Evolutionary conservation across 2,888 invertebrate species (phyloP), one percentile per base, ranked within the genome.

Genomic region (Merodon equestris): DNA sequence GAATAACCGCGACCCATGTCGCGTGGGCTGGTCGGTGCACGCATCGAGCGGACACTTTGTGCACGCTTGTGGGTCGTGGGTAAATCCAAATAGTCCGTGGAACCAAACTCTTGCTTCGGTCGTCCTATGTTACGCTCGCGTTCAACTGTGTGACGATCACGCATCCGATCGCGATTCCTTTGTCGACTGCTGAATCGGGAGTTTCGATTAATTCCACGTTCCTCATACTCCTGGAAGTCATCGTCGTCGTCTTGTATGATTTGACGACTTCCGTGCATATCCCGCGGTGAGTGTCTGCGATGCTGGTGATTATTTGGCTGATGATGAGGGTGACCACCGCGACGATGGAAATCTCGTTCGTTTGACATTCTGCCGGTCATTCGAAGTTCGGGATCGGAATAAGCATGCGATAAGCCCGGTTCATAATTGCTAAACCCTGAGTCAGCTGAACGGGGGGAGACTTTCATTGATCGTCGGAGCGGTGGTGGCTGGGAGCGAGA

Each of bases 321-420:
- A 36, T 73, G 72, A n/a, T 68, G 56, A 0, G 54, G 63, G 34
- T 75, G 54, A 1, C 53, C 50, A n/a, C 70, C 77, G 15, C 82
- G 72, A n/a, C 82, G 81, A 38, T 83, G 83, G 86, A 40, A 86
- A 56, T 64, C 90, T 86, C 76, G 86, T 5, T 84, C 84, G 27
- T 86, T 84, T 12, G 85, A 83, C 14, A 82, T 84, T 47, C 82
- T 81, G 0, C 85, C 84, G 17, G 77, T 74, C 1, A 75, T 84
- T n/a, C 88, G 84, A 1, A 93, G 91, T 83, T 95, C 95, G 0
- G 94, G 93, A 86, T 95, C 95, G 0, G 93, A 93, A 84, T 93
- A 91, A 0, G 94, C 94, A 66, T 93, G 93, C 0, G 92, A 91
- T n/a, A 85, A 13, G 0, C 90, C 89, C 61, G 89, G 88, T 19